Conservation (phyloP, 2,888 invertebrate species). For the Andrena chrysosceles region DNA sequence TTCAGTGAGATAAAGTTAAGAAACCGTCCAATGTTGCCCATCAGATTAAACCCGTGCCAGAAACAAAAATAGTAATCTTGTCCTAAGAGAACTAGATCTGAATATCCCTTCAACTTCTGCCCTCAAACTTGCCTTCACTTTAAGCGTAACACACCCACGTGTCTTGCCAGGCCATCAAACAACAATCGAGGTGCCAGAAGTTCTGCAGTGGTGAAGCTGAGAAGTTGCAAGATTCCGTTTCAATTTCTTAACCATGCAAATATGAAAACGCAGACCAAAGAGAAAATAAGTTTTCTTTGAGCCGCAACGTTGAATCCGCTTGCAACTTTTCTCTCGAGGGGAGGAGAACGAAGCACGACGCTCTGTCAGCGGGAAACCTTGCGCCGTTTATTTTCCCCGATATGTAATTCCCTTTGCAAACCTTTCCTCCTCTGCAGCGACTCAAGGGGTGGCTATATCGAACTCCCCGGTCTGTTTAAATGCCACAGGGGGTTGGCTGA, state of each 20-base stretch:
- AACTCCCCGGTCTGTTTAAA: slow-evolving; percentile 16
- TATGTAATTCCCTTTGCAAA: slow-evolving; percentile 18
- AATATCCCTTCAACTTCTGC: neutral
- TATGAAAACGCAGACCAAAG: neutral
- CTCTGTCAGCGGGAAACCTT: slow-evolving; percentile 3
- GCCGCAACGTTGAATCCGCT: neutral
- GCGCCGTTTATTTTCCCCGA: slow-evolving; percentile 1
- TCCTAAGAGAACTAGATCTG: neutral
- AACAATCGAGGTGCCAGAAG: neutral
- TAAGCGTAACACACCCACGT: neutral
- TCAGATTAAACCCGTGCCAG: neutral
- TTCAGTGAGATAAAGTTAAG: too few relatives aligned
- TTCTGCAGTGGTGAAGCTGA: neutral
- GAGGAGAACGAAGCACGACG: neutral
- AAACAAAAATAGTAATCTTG: neutral
- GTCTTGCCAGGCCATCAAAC: neutral
- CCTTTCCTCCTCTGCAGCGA: neutral
- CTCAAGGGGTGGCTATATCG: slow-evolving; percentile 6
- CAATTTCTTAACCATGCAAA: slow-evolving; percentile 3
- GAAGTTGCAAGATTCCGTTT: neutral
- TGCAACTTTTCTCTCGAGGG: neutral
- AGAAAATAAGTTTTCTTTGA: neutral
- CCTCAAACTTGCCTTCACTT: neutral
- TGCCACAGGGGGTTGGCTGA: neutral
- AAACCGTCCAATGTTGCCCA: neutral